A percentile compares a stretch with the other conserved stretches of the same genome.
These are phyloP conservation scores for Embiotoca jacksoni DNA, from an alignment of 2,113 vertebrate species.

Conservation along the genomic window DNA sequence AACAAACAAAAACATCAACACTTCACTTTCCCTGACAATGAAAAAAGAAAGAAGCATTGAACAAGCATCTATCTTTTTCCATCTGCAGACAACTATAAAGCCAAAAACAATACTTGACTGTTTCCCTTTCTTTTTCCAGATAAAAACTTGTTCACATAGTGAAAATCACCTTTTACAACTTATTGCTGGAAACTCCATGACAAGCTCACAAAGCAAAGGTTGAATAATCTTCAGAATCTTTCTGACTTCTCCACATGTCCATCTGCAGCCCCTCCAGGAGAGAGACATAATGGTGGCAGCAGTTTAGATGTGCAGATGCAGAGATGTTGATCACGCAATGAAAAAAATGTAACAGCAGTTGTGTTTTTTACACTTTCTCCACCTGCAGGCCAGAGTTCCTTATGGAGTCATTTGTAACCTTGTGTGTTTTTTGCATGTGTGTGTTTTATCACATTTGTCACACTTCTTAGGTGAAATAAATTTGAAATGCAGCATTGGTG, in stretches of 20 bases:
- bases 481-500: not conserved
- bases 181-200: constrained; percentile 10
- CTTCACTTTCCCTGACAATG: constrained; percentile 28
- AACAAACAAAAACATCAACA: constrained; percentile 69
- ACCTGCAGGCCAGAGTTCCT: constrained; percentile 18
- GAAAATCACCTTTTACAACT: not conserved
- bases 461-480: not conserved
- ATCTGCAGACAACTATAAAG: constrained; percentile 30
- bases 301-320: constrained; percentile 8
- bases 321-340: not conserved
- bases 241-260: not conserved
- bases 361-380: constrained; percentile 7
- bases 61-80: constrained; percentile 34
- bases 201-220: constrained; percentile 38
- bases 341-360: constrained; percentile 7
- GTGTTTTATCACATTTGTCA: not conserved
- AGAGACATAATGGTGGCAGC: constrained; percentile 14
- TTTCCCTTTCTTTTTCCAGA: constrained; percentile 22
- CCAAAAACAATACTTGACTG: constrained; percentile 7
- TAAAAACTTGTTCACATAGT: constrained; percentile 13
- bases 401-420: too few species aligned
- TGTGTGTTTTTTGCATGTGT: not conserved
- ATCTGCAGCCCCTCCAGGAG: constrained; percentile 8
- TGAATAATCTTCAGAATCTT: constrained; percentile 14
- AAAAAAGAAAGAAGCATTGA: constrained; percentile 7